phyloP scores from a whole-genome alignment of 2,888 invertebrate species.

The Amblyteles armatorius region DNA sequence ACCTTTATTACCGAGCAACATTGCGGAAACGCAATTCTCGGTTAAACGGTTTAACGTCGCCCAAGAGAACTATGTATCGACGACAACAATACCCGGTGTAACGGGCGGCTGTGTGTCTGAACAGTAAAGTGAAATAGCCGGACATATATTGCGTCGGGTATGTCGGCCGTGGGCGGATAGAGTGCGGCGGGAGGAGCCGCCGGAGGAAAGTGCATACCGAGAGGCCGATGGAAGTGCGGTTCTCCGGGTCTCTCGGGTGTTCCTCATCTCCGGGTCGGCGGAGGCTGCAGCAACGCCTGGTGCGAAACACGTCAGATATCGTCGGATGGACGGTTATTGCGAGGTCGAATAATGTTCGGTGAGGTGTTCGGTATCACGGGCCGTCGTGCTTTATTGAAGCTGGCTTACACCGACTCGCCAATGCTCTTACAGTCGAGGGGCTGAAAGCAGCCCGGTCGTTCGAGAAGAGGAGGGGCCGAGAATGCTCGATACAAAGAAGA shows the following conservation, averaged over 20 bases:
- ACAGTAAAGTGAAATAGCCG: constrained; percentile 61
- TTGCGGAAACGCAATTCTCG: constrained; percentile 49
- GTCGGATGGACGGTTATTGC: constrained; percentile 60
- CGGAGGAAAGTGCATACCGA: constrained; percentile 49
- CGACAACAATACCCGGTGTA: constrained; percentile 6
- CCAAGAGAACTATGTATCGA: background rate
- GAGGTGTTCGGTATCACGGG: constrained; percentile 32
- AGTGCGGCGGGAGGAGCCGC: constrained; percentile 9
- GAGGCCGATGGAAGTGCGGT: constrained; percentile 37
- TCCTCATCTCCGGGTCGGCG: constrained; percentile 19
- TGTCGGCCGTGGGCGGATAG: constrained; percentile 22
- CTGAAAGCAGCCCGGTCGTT: background rate
- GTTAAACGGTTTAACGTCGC: constrained; percentile 45
- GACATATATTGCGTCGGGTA: constrained; percentile 62
- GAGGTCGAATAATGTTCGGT: constrained; percentile 24
- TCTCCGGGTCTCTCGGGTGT: constrained; percentile 43
- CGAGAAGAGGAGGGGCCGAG: background rate
- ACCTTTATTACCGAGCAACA: background rate
- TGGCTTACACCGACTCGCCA: background rate
- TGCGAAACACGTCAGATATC: constrained; percentile 28
- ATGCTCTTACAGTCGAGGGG: constrained; percentile 24
- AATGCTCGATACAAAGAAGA: background rate
- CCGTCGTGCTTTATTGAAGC: constrained; percentile 6
- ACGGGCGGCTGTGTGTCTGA: constrained; percentile 44
- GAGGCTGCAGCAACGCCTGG: background rate